Percentiles rank a stretch among this genome's conserved stretches.
These are phyloP conservation scores for Trichogramma dendrolimi DNA, from an alignment of 2,888 invertebrate genomes.

Conservation along the genomic window DNA sequence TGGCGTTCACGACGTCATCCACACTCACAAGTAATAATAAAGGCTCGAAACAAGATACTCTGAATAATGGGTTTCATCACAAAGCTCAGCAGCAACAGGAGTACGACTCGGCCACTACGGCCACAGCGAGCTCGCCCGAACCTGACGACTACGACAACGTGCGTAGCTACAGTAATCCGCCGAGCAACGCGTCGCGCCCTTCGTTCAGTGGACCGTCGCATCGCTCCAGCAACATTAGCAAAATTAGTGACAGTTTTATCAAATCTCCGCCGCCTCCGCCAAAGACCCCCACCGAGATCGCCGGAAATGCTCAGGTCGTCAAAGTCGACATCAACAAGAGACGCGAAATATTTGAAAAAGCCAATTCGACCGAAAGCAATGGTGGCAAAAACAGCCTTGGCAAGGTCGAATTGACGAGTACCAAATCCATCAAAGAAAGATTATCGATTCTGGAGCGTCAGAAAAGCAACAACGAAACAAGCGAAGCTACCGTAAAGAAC, in stretches of 20 bases:
- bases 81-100: slow-evolving; percentile 48
- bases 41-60: neutral
- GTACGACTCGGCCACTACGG: slow-evolving; percentile 68
- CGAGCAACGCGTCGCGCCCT: slow-evolving; percentile 35
- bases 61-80: slow-evolving; percentile 42
- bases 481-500: slow-evolving; percentile 44
- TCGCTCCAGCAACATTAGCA: slow-evolving; percentile 33
- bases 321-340: slow-evolving; percentile 79
- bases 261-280: neutral
- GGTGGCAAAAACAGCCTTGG: slow-evolving; percentile 49
- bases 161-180: slow-evolving; percentile 62
- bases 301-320: slow-evolving; percentile 56
- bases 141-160: slow-evolving; percentile 82
- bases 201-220: slow-evolving; percentile 36
- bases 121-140: slow-evolving; percentile 66
- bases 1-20: neutral
- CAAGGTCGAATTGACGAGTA: slow-evolving; percentile 60
- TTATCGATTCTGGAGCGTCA: slow-evolving; percentile 67
- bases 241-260: slow-evolving; percentile 38
- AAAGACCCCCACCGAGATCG: slow-evolving; percentile 34
- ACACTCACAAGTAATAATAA: slow-evolving; percentile 1
- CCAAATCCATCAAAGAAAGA: slow-evolving; percentile 70
- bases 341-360: slow-evolving; percentile 77
- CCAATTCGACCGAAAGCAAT: slow-evolving; percentile 47
- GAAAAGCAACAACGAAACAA: slow-evolving; percentile 55